Conservation (phyloP, 2,797 vertebrate species). For the Labeo calbasu region DNA sequence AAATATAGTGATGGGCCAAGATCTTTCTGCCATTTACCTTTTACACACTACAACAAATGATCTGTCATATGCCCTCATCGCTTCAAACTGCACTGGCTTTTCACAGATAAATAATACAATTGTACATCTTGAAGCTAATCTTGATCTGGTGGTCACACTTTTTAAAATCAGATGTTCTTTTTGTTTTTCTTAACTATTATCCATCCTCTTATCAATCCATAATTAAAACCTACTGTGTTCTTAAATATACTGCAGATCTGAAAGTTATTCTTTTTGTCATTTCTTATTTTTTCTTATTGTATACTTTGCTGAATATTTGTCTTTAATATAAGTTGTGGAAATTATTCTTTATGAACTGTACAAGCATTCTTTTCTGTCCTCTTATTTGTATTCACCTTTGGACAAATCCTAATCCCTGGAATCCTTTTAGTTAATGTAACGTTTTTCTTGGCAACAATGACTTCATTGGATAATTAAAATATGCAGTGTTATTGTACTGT, state of each 20-base stretch:
- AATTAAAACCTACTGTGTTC: neutral
- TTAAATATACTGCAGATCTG: neutral
- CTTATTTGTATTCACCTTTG: neutral
- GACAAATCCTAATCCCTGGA: neutral
- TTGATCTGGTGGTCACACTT: conserved; percentile 29
- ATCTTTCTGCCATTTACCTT: conserved; percentile 2
- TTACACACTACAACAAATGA: conserved; percentile 11
- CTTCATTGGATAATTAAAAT: conserved; percentile 3
- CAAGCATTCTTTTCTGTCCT: neutral
- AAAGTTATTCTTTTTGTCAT: neutral
- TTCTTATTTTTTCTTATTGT: neutral
- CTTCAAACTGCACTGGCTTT: conserved; percentile 9
- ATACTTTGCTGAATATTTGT: neutral
- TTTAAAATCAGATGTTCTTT: neutral
- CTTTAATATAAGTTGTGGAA: neutral
- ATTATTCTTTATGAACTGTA: neutral
- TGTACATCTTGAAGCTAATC: neutral
- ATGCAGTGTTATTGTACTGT: neutral
- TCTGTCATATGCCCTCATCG: neutral
- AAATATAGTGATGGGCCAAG: conserved; percentile 1
- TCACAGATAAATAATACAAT: neutral
- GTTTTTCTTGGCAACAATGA: neutral
- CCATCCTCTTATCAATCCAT: neutral
- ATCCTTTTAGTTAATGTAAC: neutral
- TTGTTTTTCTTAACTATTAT: neutral